Evolutionary conservation across 2,888 invertebrate genomes (phyloP).

Genomic region (Ophion obscuratus): DNA sequence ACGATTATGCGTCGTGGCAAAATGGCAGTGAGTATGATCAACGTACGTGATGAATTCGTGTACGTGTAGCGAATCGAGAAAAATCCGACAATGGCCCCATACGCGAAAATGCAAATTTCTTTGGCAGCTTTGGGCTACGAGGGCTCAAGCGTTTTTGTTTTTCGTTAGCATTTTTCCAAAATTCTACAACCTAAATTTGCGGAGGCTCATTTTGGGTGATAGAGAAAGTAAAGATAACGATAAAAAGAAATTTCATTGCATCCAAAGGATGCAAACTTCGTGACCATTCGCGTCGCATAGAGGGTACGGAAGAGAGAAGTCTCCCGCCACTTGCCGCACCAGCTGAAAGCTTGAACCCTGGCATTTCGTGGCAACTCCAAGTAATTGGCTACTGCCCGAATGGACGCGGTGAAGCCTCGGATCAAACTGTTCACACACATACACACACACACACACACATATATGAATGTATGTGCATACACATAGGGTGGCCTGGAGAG

Average conservation of each 20-base stretch:
- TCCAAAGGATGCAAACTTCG: neutral
- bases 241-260: no score
- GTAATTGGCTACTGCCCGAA: constrained; percentile 46
- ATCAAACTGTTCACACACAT: constrained; percentile 30
- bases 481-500: no score
- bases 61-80: constrained; percentile 38
- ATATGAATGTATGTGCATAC: no score
- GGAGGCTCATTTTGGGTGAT: no score
- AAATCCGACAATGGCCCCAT: neutral
- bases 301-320: constrained; percentile 2
- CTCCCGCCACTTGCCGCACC: neutral
- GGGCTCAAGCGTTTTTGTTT: no score
- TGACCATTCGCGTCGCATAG: constrained; percentile 32
- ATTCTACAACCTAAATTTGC: no score
- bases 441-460: no score
- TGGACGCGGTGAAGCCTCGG: constrained; percentile 35
- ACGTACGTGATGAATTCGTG: constrained; percentile 35
- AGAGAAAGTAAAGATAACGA: no score
- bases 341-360: constrained; percentile 55
- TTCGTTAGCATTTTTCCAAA: no score
- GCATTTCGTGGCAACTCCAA: constrained; percentile 50
- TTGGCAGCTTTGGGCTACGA: no score
- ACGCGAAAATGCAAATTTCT: no score
- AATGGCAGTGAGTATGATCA: constrained; percentile 32
- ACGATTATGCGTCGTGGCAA: constrained; percentile 30